phyloP scores from a whole-genome alignment of 2,113 vertebrate species.

The Indicator maculatus region DNA sequence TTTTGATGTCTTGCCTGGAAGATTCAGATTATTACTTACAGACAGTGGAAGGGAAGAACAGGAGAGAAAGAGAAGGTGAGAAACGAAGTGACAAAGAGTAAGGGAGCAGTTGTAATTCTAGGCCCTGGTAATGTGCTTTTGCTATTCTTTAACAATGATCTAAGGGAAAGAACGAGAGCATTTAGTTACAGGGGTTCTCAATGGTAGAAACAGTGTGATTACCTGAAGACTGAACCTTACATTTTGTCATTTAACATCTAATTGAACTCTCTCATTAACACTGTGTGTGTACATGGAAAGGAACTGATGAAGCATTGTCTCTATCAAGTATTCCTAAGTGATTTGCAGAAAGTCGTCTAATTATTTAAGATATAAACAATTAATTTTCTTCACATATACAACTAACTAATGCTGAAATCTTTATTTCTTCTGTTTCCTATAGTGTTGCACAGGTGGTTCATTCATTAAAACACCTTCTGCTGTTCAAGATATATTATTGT shows the following conservation, averaged over 20 bases:
- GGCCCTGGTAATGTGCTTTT: background rate
- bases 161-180: background rate
- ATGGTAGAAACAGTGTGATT: background rate
- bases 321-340: background rate
- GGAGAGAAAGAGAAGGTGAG: background rate
- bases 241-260: background rate
- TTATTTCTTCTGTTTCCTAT: slow-evolving; percentile 36
- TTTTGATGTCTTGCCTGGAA: background rate
- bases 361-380: slow-evolving; percentile 8
- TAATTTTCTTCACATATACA: background rate
- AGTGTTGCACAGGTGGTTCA: slow-evolving; percentile 60
- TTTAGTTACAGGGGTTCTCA: background rate
- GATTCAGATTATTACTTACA: background rate
- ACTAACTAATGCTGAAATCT: slow-evolving; percentile 45
- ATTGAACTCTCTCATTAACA: background rate
- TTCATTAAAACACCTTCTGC: slow-evolving; percentile 65
- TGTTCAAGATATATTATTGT: slow-evolving; percentile 49
- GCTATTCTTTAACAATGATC: background rate
- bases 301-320: background rate
- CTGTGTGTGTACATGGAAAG: background rate
- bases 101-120: background rate
- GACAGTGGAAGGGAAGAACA: background rate
- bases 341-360: background rate
- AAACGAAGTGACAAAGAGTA: background rate
- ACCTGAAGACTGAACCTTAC: background rate